Evolutionary conservation across 92 coral and sea anemone genomes (phyloP).

Genomic region (Zoanthus gigantus): DNA sequence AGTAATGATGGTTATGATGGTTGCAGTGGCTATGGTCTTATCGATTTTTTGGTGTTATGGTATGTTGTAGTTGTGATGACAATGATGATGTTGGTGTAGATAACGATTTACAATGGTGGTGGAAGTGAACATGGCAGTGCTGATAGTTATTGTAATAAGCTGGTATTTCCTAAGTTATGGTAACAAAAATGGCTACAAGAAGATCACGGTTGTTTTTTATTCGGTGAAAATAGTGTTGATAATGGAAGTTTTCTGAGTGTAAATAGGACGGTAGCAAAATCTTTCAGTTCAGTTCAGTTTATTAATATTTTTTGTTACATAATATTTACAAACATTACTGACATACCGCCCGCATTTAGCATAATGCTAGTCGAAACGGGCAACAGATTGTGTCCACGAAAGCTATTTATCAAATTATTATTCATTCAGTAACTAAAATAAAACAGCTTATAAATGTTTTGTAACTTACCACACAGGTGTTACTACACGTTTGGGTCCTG

Average conservation of each 20-base stretch:
- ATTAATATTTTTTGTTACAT: too few relatives aligned
- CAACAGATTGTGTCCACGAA: neutral
- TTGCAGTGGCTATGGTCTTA: neutral
- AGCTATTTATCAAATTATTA: neutral
- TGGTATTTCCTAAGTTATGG: too few relatives aligned
- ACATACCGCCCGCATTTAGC: too few relatives aligned
- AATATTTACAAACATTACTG: too few relatives aligned
- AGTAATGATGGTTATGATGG: neutral
- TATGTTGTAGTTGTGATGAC: neutral
- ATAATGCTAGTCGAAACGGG: neutral
- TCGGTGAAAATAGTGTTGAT: neutral
- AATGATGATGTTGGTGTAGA: too few relatives aligned
- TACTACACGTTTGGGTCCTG: constrained; percentile 95
- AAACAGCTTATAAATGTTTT: neutral
- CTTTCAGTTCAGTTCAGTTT: too few relatives aligned
- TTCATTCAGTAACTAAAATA: neutral
- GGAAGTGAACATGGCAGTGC: neutral
- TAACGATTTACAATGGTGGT: neutral
- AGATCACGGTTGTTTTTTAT: neutral
- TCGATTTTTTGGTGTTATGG: neutral
- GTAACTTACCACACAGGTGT: constrained; percentile 64
- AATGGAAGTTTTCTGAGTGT: neutral
- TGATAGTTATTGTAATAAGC: neutral
- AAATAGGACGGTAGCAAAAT: neutral
- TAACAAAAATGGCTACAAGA: neutral